Base-by-base conservation (phyloP, 2,888 invertebrate genomes). In the Nectonema munidae region DNA sequence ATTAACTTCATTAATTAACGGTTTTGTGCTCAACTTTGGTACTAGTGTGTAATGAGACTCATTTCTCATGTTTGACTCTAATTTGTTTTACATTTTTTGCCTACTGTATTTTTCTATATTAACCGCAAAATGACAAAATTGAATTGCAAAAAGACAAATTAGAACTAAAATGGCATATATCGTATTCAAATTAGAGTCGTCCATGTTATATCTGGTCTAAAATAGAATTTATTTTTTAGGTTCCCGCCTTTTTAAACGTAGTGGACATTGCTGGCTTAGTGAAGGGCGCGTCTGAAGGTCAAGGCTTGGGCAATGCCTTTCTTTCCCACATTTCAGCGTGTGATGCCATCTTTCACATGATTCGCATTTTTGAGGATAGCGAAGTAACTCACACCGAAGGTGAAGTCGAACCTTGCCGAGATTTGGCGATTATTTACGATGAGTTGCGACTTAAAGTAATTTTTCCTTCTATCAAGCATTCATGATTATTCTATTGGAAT, bases 231-330 rank as follows among this genome's bases (percentile, higher is more conserved):
- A n/a, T n/a, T n/a, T n/a, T n/a, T n/a, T 81, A 83, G 63, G 89
- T 95, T 21, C 86, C 95, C 11, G 95, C 89, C 1, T 95, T 72
- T 56, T 60, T 99, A 44, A 89, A 81, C 54, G 73, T 99, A 21
- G 79, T 81, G 20, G 95, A 99, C 54, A 99, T 99, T 49, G 95
- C 95, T 39, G 95, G 95, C 6, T 61, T 99, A 45, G 95, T 99
- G 25, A 76, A 81, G 51, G 95, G 89, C 20, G 95, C 95, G 2
- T 73, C 81, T 3, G 83, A 89, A 54, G 95, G 95, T 1, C 77
- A 86, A 56, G 86, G 95, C 2, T 63, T 99, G 15, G 95, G 95
- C 49, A 99, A 99, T 56, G 83, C 81, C 43, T 99, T 99, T 58
- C 65, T 99, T 33, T 83, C 89, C 3, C 83, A 99, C 57, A 89